Percentiles rank a stretch among this genome's conserved stretches.
These are phyloP conservation scores for Mimachlamys varia DNA, from an alignment of 2,888 invertebrate genomes.

Conservation along the genomic window DNA sequence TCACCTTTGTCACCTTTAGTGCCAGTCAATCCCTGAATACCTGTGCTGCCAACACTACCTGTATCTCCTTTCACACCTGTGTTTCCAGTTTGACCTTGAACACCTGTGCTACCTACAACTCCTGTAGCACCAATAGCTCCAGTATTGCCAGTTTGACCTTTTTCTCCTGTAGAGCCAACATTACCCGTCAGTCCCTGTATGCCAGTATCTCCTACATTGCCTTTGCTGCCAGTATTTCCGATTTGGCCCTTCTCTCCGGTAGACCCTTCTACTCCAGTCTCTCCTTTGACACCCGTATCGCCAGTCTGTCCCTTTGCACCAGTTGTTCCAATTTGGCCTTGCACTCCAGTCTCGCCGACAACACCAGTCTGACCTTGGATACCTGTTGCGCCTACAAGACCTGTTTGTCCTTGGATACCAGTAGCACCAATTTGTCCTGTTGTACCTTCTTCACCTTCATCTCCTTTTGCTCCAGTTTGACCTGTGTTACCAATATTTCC, in stretches of 20 bases:
- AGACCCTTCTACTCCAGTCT: not conserved
- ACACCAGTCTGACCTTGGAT: constrained; percentile 49
- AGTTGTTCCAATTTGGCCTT: not conserved
- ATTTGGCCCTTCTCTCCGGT: not conserved
- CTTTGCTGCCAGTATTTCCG: not conserved
- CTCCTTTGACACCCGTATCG: not conserved
- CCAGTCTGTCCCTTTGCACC: not conserved
- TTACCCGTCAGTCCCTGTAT: not conserved
- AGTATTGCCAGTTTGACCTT: constrained; percentile 48
- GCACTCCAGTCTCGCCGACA: constrained; percentile 45
- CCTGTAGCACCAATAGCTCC: not conserved
- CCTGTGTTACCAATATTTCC: constrained; percentile 36
- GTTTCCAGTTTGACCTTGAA: not conserved
- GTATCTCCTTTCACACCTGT: not conserved
- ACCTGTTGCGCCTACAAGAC: constrained; percentile 27
- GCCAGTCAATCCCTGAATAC: not conserved
- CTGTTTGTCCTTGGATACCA: constrained; percentile 44
- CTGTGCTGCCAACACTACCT: not conserved
- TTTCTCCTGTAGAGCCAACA: constrained; percentile 40
- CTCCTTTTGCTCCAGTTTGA: not conserved
- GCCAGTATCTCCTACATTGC: not conserved
- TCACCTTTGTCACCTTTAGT: not conserved
- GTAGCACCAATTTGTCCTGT: constrained; percentile 38
- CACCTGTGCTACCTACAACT: not conserved
- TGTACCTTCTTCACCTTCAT: constrained; percentile 40